Conservation (phyloP, 2,113 vertebrate genomes). For the Raphicerus campestris region DNA sequence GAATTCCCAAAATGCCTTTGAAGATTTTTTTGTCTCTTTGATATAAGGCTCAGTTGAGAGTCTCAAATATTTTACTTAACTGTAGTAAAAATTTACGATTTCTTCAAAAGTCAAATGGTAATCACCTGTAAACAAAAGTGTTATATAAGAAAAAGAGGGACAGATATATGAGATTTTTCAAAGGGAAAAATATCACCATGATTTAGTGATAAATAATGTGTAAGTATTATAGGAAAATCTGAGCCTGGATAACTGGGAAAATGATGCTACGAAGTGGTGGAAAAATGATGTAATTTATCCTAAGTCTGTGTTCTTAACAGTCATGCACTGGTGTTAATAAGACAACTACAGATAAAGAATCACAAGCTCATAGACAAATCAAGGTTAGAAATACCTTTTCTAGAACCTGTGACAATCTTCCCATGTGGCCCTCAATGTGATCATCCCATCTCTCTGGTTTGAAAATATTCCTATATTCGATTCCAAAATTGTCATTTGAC, state of each 20-base stretch:
- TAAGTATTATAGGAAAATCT: neutral
- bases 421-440: neutral
- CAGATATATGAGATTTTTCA: neutral
- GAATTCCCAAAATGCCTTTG: neutral
- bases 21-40: neutral
- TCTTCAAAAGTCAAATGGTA: neutral
- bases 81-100: neutral
- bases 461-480: slow-evolving; percentile 19
- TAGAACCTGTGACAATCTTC: neutral
- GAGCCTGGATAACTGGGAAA: neutral
- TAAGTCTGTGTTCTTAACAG: neutral
- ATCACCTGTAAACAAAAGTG: neutral
- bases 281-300: neutral
- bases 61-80: neutral
- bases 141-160: neutral
- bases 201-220: neutral
- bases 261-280: neutral
- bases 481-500: neutral
- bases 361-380: neutral
- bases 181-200: neutral
- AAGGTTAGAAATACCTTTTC: neutral
- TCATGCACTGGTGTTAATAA: neutral
- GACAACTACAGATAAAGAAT: neutral
- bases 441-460: neutral
- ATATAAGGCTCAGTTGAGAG: neutral